Conservation (phyloP, 2,113 vertebrate genomes). For the Clupea harengus region DNA sequence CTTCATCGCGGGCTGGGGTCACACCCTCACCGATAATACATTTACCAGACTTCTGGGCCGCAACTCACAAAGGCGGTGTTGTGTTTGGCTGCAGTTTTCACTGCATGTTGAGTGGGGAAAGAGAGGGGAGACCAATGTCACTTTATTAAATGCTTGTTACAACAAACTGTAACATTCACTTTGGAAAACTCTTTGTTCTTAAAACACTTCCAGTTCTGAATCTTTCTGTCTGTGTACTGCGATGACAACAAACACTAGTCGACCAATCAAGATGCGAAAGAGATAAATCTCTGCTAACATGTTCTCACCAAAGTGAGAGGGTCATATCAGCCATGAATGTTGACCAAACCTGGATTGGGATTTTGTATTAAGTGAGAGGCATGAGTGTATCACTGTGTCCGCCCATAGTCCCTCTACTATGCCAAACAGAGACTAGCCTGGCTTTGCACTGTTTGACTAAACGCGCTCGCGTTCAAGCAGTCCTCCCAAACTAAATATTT, state of each 20-base stretch:
- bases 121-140: neutral
- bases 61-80: slow-evolving; percentile 24
- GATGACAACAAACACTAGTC: neutral
- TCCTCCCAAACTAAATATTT: slow-evolving; percentile 68
- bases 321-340: neutral
- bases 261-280: neutral
- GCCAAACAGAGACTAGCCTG: slow-evolving; percentile 18
- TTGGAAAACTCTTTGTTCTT: neutral
- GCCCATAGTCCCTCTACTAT: neutral
- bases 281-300: neutral
- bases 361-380: neutral
- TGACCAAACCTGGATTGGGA: neutral
- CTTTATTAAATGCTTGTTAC: neutral
- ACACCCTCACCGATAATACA: slow-evolving; percentile 38
- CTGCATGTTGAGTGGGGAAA: neutral
- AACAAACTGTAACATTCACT: neutral
- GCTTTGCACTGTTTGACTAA: slow-evolving; percentile 23
- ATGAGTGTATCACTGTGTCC: neutral
- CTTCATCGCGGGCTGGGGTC: slow-evolving; percentile 37
- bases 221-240: no score
- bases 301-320: neutral
- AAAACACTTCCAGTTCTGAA: neutral
- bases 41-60: slow-evolving; percentile 44
- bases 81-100: slow-evolving; percentile 12
- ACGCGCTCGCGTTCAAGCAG: slow-evolving; percentile 34